Percentiles rank a stretch among this genome's conserved stretches.
Conservation (phyloP, 2,888 invertebrate genomes). For the Petrolisthes manimaculis region DNA sequence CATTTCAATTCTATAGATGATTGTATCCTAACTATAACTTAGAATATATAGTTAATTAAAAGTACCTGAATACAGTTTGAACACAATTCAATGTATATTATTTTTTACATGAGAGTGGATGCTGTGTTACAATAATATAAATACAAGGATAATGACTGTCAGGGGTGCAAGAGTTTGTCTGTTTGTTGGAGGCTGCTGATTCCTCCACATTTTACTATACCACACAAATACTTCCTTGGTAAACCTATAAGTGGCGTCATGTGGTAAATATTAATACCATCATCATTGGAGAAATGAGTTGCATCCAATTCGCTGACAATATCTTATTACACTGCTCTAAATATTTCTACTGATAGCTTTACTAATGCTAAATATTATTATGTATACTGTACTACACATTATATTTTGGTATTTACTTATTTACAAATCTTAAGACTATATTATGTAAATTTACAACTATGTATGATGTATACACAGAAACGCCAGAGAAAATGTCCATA, state of each 20-base stretch:
- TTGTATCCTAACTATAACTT: background rate
- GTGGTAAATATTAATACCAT: background rate
- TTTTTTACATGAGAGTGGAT: background rate
- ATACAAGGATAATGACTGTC: background rate
- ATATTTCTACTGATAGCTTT: background rate
- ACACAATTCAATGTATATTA: background rate
- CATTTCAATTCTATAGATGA: background rate
- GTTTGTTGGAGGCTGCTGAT: too few relatives aligned
- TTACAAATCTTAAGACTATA: background rate
- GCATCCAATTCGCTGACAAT: background rate
- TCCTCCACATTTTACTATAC: background rate
- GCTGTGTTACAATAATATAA: background rate
- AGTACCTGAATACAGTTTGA: background rate
- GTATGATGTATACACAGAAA: background rate
- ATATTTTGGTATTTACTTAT: conserved; percentile 7
- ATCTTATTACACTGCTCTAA: background rate
- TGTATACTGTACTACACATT: background rate
- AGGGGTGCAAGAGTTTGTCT: background rate
- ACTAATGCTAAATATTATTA: background rate
- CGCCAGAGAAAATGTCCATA: background rate
- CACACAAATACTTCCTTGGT: background rate
- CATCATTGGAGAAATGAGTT: background rate
- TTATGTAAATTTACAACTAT: background rate
- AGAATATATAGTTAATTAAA: background rate
- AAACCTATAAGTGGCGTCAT: background rate